phyloP scores from a whole-genome alignment of 2,888 invertebrate species.

The Tromatobia lineatoria region DNA sequence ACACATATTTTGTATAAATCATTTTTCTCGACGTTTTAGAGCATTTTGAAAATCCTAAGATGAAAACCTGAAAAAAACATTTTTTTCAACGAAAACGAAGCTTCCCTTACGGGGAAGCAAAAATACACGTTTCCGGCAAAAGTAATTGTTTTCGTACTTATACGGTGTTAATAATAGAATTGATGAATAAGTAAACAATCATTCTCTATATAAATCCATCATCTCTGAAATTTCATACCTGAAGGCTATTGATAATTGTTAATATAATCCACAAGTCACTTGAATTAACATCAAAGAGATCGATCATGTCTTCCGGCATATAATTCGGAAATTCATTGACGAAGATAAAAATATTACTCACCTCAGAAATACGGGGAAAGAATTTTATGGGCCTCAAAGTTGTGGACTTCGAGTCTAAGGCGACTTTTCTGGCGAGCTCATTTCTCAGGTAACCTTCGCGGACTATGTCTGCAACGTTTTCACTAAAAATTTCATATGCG shows the following conservation, averaged over 20 bases:
- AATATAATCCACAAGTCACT: not conserved
- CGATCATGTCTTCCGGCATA: not conserved
- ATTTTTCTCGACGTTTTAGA: too few relatives aligned
- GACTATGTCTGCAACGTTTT: conserved; percentile 84
- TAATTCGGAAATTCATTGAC: conserved; percentile 2
- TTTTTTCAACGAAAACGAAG: too few relatives aligned
- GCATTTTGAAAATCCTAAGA: too few relatives aligned
- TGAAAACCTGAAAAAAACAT: too few relatives aligned
- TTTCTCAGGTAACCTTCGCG: conserved; percentile 73
- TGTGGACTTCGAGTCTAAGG: not conserved
- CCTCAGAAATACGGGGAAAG: conserved; percentile 79
- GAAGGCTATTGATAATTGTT: not conserved
- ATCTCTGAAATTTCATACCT: too few relatives aligned
- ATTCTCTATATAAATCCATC: too few relatives aligned
- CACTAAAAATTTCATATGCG: conserved; percentile 83
- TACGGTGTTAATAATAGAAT: too few relatives aligned
- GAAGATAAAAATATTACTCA: conserved; percentile 64
- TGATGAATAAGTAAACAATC: too few relatives aligned
- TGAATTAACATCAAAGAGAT: not conserved
- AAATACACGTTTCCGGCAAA: too few relatives aligned
- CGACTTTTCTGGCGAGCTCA: conserved; percentile 60
- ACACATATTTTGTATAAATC: too few relatives aligned
- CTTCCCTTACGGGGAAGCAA: too few relatives aligned
- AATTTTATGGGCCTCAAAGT: conserved; percentile 72
- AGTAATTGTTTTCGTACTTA: too few relatives aligned